Evolutionary conservation across 2,113 vertebrate species (phyloP).

Genomic region (Halichoeres trimaculatus): DNA sequence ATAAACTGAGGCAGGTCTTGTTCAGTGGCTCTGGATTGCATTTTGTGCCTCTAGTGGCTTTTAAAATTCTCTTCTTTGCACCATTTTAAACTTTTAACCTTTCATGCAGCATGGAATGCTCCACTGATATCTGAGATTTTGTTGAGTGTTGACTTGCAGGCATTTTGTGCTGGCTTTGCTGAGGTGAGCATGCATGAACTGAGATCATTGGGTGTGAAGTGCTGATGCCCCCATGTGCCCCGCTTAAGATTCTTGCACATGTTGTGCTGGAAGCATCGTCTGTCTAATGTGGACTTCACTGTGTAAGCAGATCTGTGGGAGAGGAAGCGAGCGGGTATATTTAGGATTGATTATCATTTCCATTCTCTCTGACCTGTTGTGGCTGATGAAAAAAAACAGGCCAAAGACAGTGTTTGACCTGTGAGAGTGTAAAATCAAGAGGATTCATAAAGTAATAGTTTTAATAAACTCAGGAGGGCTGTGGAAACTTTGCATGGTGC

Average conservation of each 20-base stretch:
- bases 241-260: constrained; percentile 33
- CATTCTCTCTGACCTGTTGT: constrained; percentile 55
- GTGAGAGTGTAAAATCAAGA: neutral
- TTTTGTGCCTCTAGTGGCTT: neutral
- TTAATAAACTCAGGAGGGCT: neutral
- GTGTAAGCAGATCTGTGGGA: constrained; percentile 74
- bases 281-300: constrained; percentile 54
- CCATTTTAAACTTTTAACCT: neutral
- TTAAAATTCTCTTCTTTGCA: neutral
- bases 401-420: constrained; percentile 14
- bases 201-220: constrained; percentile 27
- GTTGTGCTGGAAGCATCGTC: constrained; percentile 59
- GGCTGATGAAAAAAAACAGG: constrained; percentile 35
- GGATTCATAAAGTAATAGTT: constrained; percentile 4
- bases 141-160: constrained; percentile 26
- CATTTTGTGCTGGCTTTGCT: constrained; percentile 22
- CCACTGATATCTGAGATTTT: constrained; percentile 23
- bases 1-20: constrained; percentile 19
- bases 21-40: constrained; percentile 17
- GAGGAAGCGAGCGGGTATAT: constrained; percentile 78
- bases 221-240: constrained; percentile 32
- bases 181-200: constrained; percentile 22
- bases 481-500: neutral
- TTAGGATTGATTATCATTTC: constrained; percentile 74
- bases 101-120: constrained; percentile 1